Conservation (phyloP, 2,888 invertebrate species). For the Nezara viridula region DNA sequence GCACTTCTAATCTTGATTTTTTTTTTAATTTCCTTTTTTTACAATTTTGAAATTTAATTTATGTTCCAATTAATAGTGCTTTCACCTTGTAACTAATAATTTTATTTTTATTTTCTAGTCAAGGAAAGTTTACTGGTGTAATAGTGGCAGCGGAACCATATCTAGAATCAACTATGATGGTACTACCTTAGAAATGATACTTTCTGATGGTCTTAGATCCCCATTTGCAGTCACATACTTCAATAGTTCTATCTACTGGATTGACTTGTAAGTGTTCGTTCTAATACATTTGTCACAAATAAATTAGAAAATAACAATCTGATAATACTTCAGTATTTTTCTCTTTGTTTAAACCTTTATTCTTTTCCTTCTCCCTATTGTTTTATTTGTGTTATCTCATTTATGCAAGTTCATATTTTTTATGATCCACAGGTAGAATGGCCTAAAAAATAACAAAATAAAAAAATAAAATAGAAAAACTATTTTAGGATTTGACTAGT, state of each 20-base stretch:
- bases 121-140: constrained; percentile 84
- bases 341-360: background rate
- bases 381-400: background rate
- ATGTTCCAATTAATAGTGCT: background rate
- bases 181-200: constrained; percentile 71
- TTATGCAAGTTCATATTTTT: background rate
- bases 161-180: constrained; percentile 82
- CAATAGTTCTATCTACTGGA: constrained; percentile 80
- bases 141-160: constrained; percentile 78
- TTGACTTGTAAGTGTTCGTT: constrained; percentile 77
- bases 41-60: background rate
- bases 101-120: constrained; percentile 68
- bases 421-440: too few species aligned
- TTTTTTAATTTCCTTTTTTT: too few species aligned
- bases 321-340: background rate
- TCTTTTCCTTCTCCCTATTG: background rate
- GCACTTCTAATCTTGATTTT: too few species aligned
- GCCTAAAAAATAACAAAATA: too few species aligned
- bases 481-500: too few species aligned
- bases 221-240: constrained; percentile 79
- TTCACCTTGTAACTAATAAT: background rate
- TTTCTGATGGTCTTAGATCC: constrained; percentile 73
- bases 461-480: too few species aligned
- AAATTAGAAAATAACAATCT: too few species aligned
- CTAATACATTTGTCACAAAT: background rate